A percentile compares a stretch with the other conserved stretches of the same genome.
phyloP scores from a whole-genome alignment of 2,797 vertebrate species.

The Alca torda region DNA sequence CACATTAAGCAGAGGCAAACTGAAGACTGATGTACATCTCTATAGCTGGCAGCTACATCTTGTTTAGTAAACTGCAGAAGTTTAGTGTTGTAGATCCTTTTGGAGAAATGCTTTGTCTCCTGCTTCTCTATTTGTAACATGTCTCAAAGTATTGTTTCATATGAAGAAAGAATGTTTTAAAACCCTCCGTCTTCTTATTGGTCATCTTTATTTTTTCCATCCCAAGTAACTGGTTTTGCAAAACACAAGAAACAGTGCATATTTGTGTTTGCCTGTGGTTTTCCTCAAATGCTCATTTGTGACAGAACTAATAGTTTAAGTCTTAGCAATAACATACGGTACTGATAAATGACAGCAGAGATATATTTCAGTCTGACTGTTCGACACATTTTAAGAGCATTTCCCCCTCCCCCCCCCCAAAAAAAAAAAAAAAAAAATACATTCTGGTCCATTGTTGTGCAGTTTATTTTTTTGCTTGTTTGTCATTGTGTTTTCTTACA shows the following conservation, averaged over 20 bases:
- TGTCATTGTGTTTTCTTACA: not conserved
- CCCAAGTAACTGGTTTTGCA: not conserved
- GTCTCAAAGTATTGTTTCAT: not conserved
- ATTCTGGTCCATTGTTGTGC: not conserved
- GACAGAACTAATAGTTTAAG: not conserved
- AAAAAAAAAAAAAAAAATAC: rapidly evolving
- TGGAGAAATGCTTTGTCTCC: not conserved
- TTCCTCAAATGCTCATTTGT: not conserved
- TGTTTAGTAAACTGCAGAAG: not conserved
- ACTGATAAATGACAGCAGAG: not conserved
- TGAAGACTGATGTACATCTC: not conserved
- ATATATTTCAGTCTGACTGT: not conserved
- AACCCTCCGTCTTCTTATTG: not conserved
- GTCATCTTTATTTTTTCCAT: not conserved
- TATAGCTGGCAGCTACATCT: not conserved
- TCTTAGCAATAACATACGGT: not conserved
- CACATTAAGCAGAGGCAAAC: not conserved
- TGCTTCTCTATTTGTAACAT: not conserved
- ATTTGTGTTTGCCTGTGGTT: not conserved
- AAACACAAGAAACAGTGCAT: not conserved
- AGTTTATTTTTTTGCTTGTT: not conserved
- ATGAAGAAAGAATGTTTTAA: not conserved
- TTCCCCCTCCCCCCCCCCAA: rapidly evolving
- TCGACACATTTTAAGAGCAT: not conserved
- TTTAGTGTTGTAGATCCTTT: not conserved